Conservation (phyloP, 2,888 invertebrate species). For the Melanophora roralis region DNA sequence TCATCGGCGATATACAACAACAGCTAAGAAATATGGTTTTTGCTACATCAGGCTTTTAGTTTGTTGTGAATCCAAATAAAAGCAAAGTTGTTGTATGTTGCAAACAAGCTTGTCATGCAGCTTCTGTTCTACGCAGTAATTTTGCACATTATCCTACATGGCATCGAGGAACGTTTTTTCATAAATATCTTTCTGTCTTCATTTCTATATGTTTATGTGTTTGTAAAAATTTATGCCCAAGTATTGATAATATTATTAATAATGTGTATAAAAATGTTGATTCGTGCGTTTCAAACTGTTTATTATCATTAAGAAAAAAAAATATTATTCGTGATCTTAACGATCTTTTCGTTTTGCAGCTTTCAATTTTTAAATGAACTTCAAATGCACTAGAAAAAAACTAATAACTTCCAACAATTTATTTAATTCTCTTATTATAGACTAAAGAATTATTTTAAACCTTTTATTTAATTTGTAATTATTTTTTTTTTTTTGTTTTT, state of each 20-base stretch:
- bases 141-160: constrained; percentile 69
- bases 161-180: background rate
- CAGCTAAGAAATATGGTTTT: constrained; percentile 3
- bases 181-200: background rate
- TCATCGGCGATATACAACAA: constrained; percentile 36
- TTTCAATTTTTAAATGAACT: constrained; percentile 57
- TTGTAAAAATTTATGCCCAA: constrained; percentile 15
- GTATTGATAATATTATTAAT: constrained; percentile 46
- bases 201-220: background rate
- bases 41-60: constrained; percentile 18
- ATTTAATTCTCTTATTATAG: constrained; percentile 40
- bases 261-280: constrained; percentile 41
- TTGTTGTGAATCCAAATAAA: constrained; percentile 4
- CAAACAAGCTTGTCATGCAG: constrained; percentile 69
- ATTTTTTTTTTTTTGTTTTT: background rate
- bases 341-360: constrained; percentile 74
- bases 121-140: constrained; percentile 78
- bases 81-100: constrained; percentile 38
- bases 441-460: constrained; percentile 30
- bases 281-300: constrained; percentile 71
- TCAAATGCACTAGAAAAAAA: constrained; percentile 18
- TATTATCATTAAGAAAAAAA: constrained; percentile 76
- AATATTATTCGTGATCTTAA: constrained; percentile 77
- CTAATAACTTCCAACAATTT: constrained; percentile 21
- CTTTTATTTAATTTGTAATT: background rate